A percentile compares a stretch with the other conserved stretches of the same genome.
phyloP scores from a whole-genome alignment of 2,888 invertebrate genomes.

The Lochmaea capreae region DNA sequence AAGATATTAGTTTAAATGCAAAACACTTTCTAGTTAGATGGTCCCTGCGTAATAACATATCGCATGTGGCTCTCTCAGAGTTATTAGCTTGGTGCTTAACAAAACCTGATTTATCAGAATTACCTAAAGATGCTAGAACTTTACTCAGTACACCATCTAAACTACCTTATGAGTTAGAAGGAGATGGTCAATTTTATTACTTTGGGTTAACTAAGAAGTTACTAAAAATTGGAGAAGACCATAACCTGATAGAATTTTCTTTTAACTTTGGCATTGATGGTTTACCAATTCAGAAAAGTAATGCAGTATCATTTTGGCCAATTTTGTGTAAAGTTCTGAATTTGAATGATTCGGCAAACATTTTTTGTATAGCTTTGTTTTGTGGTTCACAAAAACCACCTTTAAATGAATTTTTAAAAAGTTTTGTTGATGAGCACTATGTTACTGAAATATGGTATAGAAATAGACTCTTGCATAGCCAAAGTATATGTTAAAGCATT shows the following conservation, averaged over 20 bases:
- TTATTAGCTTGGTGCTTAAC: background rate
- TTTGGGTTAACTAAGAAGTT: background rate
- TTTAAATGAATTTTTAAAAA: background rate
- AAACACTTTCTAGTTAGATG: background rate
- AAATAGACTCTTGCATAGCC: background rate
- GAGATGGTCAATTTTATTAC: constrained; percentile 1
- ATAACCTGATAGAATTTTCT: background rate
- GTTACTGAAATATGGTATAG: background rate
- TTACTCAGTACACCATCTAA: background rate
- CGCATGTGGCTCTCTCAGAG: background rate
- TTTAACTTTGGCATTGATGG: background rate
- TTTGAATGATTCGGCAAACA: background rate
- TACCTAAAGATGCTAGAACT: background rate
- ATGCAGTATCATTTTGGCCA: background rate
- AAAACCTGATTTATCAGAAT: background rate
- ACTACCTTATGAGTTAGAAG: background rate
- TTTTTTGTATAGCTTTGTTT: background rate
- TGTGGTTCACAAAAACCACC: background rate
- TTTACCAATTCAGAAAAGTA: background rate
- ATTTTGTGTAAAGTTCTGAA: background rate
- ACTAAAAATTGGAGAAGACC: background rate
- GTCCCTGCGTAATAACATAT: background rate
- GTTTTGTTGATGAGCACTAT: background rate
- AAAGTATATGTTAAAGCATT: background rate
- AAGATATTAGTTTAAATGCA: background rate